Evolutionary conservation across 2,888 invertebrate genomes (phyloP).

Genomic region (Pachliopta kotzebuea): DNA sequence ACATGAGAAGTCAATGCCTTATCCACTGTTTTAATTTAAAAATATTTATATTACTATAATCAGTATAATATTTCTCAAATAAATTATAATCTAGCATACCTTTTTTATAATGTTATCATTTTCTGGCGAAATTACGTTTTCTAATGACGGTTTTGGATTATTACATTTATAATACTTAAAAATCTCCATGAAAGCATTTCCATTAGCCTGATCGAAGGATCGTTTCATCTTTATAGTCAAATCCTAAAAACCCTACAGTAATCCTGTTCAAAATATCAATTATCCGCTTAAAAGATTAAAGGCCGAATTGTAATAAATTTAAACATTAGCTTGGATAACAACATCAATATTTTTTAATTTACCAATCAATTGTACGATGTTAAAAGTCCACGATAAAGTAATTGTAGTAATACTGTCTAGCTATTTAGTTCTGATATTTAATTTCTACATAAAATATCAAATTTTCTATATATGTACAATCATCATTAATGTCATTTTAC

Average conservation of each 20-base stretch:
- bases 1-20: not conserved
- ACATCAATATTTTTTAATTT: not conserved
- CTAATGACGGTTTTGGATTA: conserved; percentile 82
- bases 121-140: conserved; percentile 82
- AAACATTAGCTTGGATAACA: not conserved
- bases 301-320: not conserved
- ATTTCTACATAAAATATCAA: not conserved
- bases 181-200: conserved; percentile 80
- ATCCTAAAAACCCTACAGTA: not conserved
- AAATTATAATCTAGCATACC: conserved; percentile 36
- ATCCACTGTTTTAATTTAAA: not conserved
- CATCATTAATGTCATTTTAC: not conserved
- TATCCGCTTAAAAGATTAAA: not conserved
- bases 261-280: not conserved
- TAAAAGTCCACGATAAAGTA: not conserved
- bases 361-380: no score
- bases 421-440: not conserved
- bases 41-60: no score
- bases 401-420: not conserved
- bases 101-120: conserved; percentile 36
- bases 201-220: conserved; percentile 21
- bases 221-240: conserved; percentile 15
- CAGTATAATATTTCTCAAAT: no score
- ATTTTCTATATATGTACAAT: not conserved
- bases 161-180: conserved; percentile 92